Percentiles rank a stretch among this genome's conserved stretches.
These are phyloP conservation scores for Lordiphosa fenestrarum DNA, from an alignment of 2,888 invertebrate species.

Conservation along the genomic window DNA sequence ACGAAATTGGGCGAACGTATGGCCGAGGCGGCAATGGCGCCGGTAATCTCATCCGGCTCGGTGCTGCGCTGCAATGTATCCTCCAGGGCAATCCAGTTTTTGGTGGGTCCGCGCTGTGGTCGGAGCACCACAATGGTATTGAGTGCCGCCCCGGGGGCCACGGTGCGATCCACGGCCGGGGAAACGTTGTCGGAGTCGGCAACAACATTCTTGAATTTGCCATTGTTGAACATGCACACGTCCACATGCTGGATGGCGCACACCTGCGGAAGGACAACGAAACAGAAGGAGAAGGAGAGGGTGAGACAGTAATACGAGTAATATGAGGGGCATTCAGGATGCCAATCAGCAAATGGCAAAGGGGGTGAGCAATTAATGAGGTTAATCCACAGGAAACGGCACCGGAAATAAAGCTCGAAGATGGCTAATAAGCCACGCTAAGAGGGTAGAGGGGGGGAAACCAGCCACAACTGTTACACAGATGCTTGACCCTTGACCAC, in stretches of 20 bases:
- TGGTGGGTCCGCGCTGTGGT: slow-evolving; percentile 89
- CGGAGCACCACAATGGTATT: slow-evolving; percentile 85
- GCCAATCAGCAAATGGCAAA: not conserved
- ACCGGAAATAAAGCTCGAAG: too few species aligned
- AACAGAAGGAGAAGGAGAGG: not conserved
- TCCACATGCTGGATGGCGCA: slow-evolving; percentile 94
- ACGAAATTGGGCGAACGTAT: slow-evolving; percentile 80
- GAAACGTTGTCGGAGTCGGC: slow-evolving; percentile 84
- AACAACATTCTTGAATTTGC: slow-evolving; percentile 96
- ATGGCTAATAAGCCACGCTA: too few species aligned
- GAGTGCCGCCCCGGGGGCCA: slow-evolving; percentile 84
- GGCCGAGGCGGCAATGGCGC: slow-evolving; percentile 82
- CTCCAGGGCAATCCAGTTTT: slow-evolving; percentile 95
- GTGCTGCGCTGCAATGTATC: slow-evolving; percentile 88
- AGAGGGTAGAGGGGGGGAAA: too few species aligned
- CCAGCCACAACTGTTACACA: too few species aligned
- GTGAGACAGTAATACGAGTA: not conserved
- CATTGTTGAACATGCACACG: slow-evolving; percentile 97
- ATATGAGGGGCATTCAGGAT: slow-evolving; percentile 9
- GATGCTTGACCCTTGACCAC: too few species aligned
- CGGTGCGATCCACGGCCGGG: slow-evolving; percentile 73
- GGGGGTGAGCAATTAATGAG: too few species aligned
- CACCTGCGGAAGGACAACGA: slow-evolving; percentile 82
- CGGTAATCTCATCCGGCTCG: slow-evolving; percentile 82
- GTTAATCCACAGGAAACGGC: too few species aligned